phyloP scores from a whole-genome alignment of 2,888 invertebrate species.

The Tetrapedia diversipes region DNA sequence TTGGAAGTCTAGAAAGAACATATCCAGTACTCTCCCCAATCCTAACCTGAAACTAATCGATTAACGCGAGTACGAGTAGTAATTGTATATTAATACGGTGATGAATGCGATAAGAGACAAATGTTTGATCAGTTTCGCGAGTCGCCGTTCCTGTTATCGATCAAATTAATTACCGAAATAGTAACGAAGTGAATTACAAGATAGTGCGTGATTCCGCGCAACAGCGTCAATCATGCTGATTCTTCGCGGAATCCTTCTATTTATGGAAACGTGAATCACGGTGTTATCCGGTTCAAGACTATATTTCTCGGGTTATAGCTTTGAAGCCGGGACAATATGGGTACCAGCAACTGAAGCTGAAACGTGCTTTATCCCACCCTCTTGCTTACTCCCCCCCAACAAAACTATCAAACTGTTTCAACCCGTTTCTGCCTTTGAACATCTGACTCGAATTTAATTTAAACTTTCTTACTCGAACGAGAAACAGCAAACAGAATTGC shows the following conservation, averaged over 20 bases:
- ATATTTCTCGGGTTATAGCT: neutral
- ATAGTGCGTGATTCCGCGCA: neutral
- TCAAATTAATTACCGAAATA: constrained; percentile 11
- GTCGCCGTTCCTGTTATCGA: no score
- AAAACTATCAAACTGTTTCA: neutral
- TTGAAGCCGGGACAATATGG: neutral
- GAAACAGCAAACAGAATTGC: no score
- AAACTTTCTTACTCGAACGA: neutral
- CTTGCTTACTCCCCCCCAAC: no score
- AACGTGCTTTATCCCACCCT: no score
- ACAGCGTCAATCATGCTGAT: constrained; percentile 1
- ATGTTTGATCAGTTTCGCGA: no score
- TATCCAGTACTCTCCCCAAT: no score
- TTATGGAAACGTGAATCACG: neutral
- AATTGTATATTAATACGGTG: no score
- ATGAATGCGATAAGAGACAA: no score
- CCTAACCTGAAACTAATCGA: no score
- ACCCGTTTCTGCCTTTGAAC: neutral
- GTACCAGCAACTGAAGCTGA: neutral
- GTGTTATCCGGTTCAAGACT: neutral
- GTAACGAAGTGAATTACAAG: neutral
- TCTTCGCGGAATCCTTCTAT: neutral
- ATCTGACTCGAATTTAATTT: neutral
- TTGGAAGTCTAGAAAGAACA: no score
- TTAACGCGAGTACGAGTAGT: no score